Conservation (phyloP, 2,797 vertebrate species). For the Threskiornis aethiopicus region DNA sequence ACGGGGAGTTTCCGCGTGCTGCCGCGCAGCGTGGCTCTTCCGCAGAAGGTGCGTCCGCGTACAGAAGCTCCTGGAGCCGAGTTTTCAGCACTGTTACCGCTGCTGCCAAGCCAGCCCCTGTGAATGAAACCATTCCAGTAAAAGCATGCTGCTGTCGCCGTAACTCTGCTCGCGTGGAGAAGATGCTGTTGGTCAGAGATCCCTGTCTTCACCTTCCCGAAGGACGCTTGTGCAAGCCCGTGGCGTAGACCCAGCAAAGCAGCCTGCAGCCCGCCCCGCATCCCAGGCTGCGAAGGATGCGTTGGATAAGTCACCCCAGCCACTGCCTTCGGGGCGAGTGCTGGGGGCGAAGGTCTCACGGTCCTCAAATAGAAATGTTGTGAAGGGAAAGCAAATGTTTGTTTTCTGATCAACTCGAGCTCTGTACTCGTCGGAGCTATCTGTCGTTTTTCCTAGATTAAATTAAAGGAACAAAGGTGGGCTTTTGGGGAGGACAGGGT, state of each 20-base stretch:
- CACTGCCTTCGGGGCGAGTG: neutral
- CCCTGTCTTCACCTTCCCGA: neutral
- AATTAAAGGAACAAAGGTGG: neutral
- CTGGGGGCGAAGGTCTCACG: neutral
- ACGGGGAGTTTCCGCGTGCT: neutral
- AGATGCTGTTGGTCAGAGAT: neutral
- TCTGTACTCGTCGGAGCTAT: fast-evolving
- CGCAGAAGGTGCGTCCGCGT: neutral
- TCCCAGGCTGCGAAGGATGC: fast-evolving
- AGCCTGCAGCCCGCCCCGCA: neutral
- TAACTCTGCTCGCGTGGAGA: fast-evolving
- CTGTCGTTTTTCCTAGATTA: neutral
- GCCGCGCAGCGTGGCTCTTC: fast-evolving
- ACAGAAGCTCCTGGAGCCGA: neutral
- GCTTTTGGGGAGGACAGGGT: neutral
- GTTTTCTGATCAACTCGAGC: neutral
- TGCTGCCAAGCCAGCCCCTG: neutral
- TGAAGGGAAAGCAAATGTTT: neutral
- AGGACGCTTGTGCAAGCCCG: fast-evolving
- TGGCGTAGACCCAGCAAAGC: neutral
- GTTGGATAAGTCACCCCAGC: neutral
- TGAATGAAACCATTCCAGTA: fast-evolving
- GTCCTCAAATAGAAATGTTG: fast-evolving
- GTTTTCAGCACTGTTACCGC: neutral
- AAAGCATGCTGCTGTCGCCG: fast-evolving